A percentile compares a stretch with the other conserved stretches of the same genome.
Evolutionary conservation across 1,140 invertebrate genomes (phyloP).

Genomic region (Tribolium castaneum): DNA sequence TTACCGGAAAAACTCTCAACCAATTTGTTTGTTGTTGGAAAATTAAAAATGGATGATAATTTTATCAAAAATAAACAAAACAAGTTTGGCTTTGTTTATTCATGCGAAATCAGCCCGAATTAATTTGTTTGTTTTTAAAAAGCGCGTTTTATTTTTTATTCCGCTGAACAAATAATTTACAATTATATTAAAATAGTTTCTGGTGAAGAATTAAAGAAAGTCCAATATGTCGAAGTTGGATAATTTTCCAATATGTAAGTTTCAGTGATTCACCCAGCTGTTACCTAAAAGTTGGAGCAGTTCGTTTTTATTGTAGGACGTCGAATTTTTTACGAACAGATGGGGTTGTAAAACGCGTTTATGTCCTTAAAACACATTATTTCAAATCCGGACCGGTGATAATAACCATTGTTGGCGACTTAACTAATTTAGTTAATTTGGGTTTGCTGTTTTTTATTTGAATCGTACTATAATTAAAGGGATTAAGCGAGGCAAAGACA

Average conservation of each 20-base stretch:
- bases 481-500: background rate
- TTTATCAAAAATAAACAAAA: too few species aligned
- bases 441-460: background rate
- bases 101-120: too few species aligned
- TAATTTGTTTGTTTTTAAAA: too few species aligned
- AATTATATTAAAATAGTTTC: slow-evolving; percentile 29
- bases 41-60: too few species aligned
- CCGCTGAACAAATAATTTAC: background rate
- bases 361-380: slow-evolving; percentile 12
- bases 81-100: too few species aligned
- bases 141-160: too few species aligned
- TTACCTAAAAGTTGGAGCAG: slow-evolving; percentile 38
- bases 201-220: slow-evolving; percentile 29
- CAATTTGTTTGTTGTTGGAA: too few species aligned
- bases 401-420: background rate
- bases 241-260: slow-evolving; percentile 43
- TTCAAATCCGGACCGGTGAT: background rate
- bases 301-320: slow-evolving; percentile 37
- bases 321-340: slow-evolving; percentile 31
- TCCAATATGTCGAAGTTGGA: slow-evolving; percentile 29
- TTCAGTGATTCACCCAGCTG: slow-evolving; percentile 39
- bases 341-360: slow-evolving; percentile 25
- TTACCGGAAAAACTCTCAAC: too few species aligned
- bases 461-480: background rate
- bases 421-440: slow-evolving; percentile 15